A percentile compares a stretch with the other conserved stretches of the same genome.
phyloP scores from a whole-genome alignment of 2,113 vertebrate species.

The Corythornis madagascariensis region DNA sequence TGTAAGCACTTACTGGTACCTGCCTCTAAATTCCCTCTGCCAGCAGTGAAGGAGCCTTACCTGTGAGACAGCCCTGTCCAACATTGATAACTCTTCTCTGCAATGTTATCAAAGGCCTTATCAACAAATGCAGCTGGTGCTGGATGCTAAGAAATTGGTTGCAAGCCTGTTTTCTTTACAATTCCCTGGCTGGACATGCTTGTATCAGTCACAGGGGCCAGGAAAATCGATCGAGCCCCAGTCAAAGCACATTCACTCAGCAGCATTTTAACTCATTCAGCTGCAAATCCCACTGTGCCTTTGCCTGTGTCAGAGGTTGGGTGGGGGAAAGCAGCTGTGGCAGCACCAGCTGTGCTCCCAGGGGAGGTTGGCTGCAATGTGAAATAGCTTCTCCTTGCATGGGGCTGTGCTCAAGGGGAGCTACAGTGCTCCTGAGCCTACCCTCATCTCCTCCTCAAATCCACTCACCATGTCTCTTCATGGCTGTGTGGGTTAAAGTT shows the following conservation, averaged over 20 bases:
- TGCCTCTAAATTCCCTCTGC: neutral
- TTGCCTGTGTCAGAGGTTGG: neutral
- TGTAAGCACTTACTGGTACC: neutral
- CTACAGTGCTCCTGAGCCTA: neutral
- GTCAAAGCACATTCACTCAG: neutral
- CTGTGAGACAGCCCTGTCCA: neutral
- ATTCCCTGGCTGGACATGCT: neutral
- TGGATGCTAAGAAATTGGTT: slow-evolving; percentile 22
- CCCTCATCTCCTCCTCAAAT: neutral
- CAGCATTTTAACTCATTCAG: neutral
- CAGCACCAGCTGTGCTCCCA: neutral
- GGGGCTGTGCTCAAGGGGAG: neutral
- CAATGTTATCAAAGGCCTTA: slow-evolving; percentile 33
- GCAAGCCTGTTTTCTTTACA: slow-evolving; percentile 38
- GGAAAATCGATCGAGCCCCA: neutral
- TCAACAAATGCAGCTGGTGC: neutral
- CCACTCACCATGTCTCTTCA: neutral
- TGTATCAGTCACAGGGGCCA: neutral
- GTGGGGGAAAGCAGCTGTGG: neutral
- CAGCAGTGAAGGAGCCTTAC: neutral
- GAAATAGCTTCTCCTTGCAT: neutral
- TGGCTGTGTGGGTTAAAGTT: neutral
- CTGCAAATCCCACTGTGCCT: neutral
- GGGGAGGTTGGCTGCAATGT: accelerated
- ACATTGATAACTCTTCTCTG: neutral